Percentiles rank a stretch among this genome's conserved stretches.
Evolutionary conservation across 2,888 invertebrate genomes (phyloP).

Genomic region (Apocheima hispidaria): DNA sequence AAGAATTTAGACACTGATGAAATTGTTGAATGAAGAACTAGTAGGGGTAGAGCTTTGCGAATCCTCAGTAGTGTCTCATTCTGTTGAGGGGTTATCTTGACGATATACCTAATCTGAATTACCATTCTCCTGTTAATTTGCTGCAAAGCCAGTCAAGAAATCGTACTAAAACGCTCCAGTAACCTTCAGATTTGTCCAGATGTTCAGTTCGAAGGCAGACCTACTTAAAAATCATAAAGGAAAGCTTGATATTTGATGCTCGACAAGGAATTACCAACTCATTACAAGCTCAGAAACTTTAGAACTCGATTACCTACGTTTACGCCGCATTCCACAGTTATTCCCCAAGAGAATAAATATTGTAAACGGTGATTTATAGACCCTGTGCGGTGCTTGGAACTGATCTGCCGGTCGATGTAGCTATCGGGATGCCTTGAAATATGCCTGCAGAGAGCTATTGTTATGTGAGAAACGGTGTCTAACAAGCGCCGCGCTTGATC

Average conservation of each 20-base stretch:
- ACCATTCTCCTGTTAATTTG: no score
- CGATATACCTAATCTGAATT: no score
- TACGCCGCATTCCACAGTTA: constrained; percentile 65
- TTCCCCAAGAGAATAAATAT: constrained; percentile 80
- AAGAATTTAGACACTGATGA: no score
- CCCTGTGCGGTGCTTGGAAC: constrained; percentile 69
- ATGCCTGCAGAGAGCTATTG: constrained; percentile 82
- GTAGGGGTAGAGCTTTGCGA: no score
- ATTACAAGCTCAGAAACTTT: constrained; percentile 3
- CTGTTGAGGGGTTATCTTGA: no score
- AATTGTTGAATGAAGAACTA: no score
- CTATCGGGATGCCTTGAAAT: constrained; percentile 83
- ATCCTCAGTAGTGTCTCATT: no score
- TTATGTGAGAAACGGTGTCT: constrained; percentile 85
- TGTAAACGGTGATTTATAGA: constrained; percentile 84
- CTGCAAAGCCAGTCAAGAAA: no score
- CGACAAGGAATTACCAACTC: constrained; percentile 30
- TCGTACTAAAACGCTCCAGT: no score
- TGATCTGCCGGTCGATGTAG: constrained; percentile 78
- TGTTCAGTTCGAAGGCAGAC: no score
- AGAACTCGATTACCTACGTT: constrained; percentile 53
- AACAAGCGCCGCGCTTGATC: constrained; percentile 79
- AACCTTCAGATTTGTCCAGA: no score
- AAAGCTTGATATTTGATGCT: not conserved
- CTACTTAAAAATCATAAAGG: no score